Conservation (phyloP, 2,797 vertebrate species). For the Psittacula echo region DNA sequence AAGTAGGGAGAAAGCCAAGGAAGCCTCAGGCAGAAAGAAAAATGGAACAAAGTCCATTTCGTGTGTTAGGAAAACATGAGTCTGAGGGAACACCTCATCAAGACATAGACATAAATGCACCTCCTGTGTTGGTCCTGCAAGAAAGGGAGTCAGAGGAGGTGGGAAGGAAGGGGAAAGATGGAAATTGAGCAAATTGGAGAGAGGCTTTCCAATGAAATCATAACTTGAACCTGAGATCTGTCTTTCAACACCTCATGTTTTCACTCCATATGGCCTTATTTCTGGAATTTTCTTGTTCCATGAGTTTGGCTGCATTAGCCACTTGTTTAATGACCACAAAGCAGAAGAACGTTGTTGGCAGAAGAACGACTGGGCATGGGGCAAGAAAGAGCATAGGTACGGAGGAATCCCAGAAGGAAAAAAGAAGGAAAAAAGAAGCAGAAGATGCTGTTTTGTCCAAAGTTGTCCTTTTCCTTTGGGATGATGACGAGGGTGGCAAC, state of each 20-base stretch:
- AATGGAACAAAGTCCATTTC: neutral
- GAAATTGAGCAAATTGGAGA: constrained; percentile 32
- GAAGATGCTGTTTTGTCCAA: neutral
- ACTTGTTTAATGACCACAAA: neutral
- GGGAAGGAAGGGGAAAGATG: constrained; percentile 3
- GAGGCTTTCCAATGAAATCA: constrained; percentile 27
- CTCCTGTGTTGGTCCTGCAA: neutral
- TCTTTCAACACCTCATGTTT: constrained; percentile 71
- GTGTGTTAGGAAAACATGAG: constrained; percentile 4
- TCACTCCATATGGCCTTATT: constrained; percentile 44
- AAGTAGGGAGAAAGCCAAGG: constrained; percentile 14
- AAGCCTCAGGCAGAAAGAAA: constrained; percentile 31
- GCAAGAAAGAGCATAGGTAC: neutral
- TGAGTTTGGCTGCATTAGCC: constrained; percentile 21
- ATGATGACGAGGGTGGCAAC: neutral
- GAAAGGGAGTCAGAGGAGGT: neutral
- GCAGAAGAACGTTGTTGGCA: neutral
- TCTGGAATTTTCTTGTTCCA: constrained; percentile 51
- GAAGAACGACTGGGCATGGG: neutral
- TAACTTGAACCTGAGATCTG: constrained; percentile 47
- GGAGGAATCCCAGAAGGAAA: neutral
- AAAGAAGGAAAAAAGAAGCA: neutral
- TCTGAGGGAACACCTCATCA: constrained; percentile 56
- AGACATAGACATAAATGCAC: neutral
- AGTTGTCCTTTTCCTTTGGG: neutral